Evolutionary conservation across 2,888 invertebrate genomes (phyloP).

Genomic region (Heterodera filipjevi): DNA sequence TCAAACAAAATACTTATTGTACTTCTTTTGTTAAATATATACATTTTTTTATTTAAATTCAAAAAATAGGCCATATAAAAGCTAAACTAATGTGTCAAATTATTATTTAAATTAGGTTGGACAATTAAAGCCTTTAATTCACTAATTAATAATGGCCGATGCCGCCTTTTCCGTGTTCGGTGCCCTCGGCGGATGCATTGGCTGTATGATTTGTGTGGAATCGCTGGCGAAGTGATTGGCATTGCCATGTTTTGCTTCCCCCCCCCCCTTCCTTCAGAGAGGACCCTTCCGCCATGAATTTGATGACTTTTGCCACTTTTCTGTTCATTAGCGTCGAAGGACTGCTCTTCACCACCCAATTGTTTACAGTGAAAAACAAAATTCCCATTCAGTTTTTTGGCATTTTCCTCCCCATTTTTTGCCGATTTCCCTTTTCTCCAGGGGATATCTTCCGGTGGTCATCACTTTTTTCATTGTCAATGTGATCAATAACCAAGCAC

Average conservation of each 20-base stretch:
- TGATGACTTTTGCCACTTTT: slow-evolving; percentile 94
- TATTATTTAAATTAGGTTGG: too few species aligned
- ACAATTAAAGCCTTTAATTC: too few species aligned
- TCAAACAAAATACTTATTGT: background rate
- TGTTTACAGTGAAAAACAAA: slow-evolving; percentile 77
- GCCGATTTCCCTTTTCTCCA: too few species aligned
- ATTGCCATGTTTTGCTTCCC: slow-evolving; percentile 16
- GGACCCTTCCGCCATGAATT: slow-evolving; percentile 88
- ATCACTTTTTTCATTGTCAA: slow-evolving; percentile 87
- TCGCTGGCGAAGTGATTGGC: slow-evolving; percentile 60
- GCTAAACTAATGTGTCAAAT: too few species aligned
- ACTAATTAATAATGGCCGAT: slow-evolving; percentile 24
- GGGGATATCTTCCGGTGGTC: slow-evolving; percentile 81
- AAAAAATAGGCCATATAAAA: too few species aligned
- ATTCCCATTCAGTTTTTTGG: slow-evolving; percentile 73
- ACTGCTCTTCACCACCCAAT: slow-evolving; percentile 79
- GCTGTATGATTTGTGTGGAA: slow-evolving; percentile 65
- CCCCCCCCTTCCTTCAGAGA: slow-evolving; percentile 70
- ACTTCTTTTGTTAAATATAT: too few species aligned
- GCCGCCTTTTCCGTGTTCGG: slow-evolving; percentile 38
- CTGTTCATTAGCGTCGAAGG: slow-evolving; percentile 87
- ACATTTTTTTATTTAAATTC: too few species aligned
- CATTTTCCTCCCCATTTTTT: too few species aligned
- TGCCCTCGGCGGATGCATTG: slow-evolving; percentile 59
- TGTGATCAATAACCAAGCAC: slow-evolving; percentile 86